Percentiles rank a stretch among this genome's conserved stretches.
Evolutionary conservation across 2,888 invertebrate species (phyloP).

Genomic region (Sarcophaga variegata): DNA sequence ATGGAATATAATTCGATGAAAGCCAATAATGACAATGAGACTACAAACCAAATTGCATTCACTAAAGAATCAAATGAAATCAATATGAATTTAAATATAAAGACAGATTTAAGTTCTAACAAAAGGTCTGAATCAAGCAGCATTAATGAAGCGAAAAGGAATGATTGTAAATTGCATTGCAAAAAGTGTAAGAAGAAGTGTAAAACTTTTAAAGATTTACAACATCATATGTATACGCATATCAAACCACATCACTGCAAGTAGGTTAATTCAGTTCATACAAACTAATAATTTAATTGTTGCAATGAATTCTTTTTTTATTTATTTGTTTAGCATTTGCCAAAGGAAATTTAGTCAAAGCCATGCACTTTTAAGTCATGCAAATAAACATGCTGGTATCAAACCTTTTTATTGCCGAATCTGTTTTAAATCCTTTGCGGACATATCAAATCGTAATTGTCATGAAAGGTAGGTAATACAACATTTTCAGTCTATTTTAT

Average conservation of each 20-base stretch:
- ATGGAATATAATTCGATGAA: not conserved
- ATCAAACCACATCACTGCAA: slow-evolving; percentile 35
- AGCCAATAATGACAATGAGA: not conserved
- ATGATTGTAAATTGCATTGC: not conserved
- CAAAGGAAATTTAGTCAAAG: slow-evolving; percentile 31
- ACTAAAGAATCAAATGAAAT: not conserved
- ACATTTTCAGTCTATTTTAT: not conserved
- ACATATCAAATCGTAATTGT: slow-evolving; percentile 33
- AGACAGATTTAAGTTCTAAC: not conserved
- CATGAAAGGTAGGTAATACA: slow-evolving; percentile 30
- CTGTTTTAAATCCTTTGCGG: slow-evolving; percentile 26
- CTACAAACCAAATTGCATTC: not conserved
- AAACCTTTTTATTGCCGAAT: slow-evolving; percentile 36
- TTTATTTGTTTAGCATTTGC: slow-evolving; percentile 29
- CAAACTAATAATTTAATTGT: not conserved
- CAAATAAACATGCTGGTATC: slow-evolving; percentile 1
- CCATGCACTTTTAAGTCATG: slow-evolving; percentile 14
- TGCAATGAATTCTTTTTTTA: not conserved
- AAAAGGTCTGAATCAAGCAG: not conserved
- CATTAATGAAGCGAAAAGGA: not conserved
- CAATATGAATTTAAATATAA: not conserved
- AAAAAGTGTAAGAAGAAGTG: slow-evolving; percentile 12
- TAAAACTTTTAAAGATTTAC: not conserved
- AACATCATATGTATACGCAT: slow-evolving; percentile 36
- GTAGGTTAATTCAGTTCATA: slow-evolving; percentile 25